Percentiles rank a stretch among this genome's conserved stretches.
phyloP scores from a whole-genome alignment of 2,888 invertebrate species.

The Schrankia costaestrigalis region DNA sequence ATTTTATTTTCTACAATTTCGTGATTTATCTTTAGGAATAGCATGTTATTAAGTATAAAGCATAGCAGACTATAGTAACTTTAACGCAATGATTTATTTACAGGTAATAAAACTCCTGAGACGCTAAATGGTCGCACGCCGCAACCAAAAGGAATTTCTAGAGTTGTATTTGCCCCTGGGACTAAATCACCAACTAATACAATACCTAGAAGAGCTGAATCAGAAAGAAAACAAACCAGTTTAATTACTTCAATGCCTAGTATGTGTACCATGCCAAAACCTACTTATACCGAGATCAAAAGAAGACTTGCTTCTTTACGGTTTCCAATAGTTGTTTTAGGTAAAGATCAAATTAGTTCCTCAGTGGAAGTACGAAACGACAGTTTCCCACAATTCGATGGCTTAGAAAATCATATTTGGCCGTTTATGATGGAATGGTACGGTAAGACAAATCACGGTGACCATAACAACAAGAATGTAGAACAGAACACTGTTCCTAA shows the following conservation, averaged over 20 bases:
- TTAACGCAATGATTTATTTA: neutral
- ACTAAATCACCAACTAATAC: slow-evolving; percentile 22
- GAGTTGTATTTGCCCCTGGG: slow-evolving; percentile 31
- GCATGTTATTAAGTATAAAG: no score
- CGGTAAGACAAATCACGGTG: slow-evolving; percentile 3
- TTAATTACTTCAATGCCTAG: slow-evolving; percentile 39
- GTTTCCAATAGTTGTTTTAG: slow-evolving; percentile 57
- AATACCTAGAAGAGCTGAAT: slow-evolving; percentile 17
- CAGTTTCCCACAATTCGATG: slow-evolving; percentile 53
- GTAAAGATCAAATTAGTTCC: slow-evolving; percentile 58
- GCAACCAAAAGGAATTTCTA: slow-evolving; percentile 41
- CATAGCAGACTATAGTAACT: no score
- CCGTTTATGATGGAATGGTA: slow-evolving; percentile 64
- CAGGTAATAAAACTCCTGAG: slow-evolving; percentile 7
- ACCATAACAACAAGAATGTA: slow-evolving; percentile 12
- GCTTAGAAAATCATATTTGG: slow-evolving; percentile 58
- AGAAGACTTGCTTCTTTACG: slow-evolving; percentile 46
- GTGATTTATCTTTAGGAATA: no score
- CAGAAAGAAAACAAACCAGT: slow-evolving; percentile 33
- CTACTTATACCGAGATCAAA: slow-evolving; percentile 53
- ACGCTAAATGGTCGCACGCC: slow-evolving; percentile 3
- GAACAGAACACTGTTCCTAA: slow-evolving; percentile 8
- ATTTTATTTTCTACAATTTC: no score
- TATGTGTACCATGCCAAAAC: slow-evolving; percentile 33
- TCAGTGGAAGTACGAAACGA: slow-evolving; percentile 36